Evolutionary conservation across 2,113 vertebrate genomes (phyloP), one percentile per base, ranked within the genome.

Genomic region (Octodon degus): DNA sequence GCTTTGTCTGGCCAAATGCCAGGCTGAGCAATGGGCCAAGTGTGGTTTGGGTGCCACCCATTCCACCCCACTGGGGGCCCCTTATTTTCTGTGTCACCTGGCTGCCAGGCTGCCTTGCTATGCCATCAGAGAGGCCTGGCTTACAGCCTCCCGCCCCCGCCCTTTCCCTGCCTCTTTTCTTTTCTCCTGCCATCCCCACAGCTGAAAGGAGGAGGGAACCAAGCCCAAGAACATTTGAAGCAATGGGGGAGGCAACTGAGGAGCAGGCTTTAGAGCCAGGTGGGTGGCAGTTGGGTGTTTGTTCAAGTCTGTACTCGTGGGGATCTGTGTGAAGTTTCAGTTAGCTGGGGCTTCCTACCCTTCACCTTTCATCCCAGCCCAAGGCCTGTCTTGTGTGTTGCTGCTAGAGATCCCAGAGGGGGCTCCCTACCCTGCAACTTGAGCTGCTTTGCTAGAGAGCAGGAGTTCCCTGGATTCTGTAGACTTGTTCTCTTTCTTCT

Each of bases 1-100:
- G 47, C 63, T 96, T 92, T 67, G 25, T 80, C 87, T 96, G 95
- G 89, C 89, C 53, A 1, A 0, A 50, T 80, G 68, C 81, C 85
- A 97, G 77, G 47, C 86, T 70, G 91, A 94, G 90, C 79, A 79
- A 58, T 0, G 5, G n/a, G 89, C 79, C 93, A 84, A 89, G 60
- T 53, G 90, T 53, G 72, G 81, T 93, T 95, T 96, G 85, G 88
- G 89, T 70, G 37, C 40, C 19, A 0, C 80, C 68, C 55, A 24
- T 55, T 43, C 47, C 72, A 25, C n/a, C 55, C 20, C 30, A 81
- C 88, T 43, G 68, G n/a, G 60, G 80, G 62, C 82, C 82, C 55
- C 22, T 3, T 25, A 53, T 86, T 87, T 82, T 96, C 60, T 81
- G 55, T 79, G 93, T 92, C 95, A 95, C 91, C 89, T 89, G 95